phyloP scores from a whole-genome alignment of 2,888 invertebrate genomes.

The Eupithecia exiguata region DNA sequence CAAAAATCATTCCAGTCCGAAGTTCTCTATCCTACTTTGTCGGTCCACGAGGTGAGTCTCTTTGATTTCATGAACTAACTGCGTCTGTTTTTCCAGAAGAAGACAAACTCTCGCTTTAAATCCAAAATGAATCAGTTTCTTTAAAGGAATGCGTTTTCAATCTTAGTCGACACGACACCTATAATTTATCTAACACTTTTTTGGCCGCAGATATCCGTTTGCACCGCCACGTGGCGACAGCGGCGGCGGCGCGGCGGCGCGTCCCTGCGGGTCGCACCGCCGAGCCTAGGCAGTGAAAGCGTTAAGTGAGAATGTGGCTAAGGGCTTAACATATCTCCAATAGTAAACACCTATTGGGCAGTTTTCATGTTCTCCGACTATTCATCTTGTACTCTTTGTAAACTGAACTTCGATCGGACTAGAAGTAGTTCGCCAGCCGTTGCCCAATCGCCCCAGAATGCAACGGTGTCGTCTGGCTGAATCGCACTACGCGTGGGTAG shows the following conservation, averaged over 20 bases:
- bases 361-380: not conserved
- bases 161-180: not conserved
- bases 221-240: too few relatives aligned
- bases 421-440: slow-evolving; percentile 56
- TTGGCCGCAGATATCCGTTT: too few relatives aligned
- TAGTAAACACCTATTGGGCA: not conserved
- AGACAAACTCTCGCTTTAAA: not conserved
- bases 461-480: slow-evolving; percentile 60
- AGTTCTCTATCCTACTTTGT: not conserved
- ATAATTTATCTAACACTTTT: too few relatives aligned
- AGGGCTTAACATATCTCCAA: not conserved
- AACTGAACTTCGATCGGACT: slow-evolving; percentile 47
- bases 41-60: not conserved
- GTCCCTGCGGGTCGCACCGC: too few relatives aligned
- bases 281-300: too few relatives aligned
- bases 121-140: not conserved
- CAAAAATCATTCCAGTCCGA: not conserved
- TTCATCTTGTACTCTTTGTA: slow-evolving; percentile 18
- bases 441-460: slow-evolving; percentile 72
- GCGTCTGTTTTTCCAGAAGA: not conserved
- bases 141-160: not conserved
- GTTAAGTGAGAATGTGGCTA: not conserved
- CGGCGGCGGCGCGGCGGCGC: too few relatives aligned
- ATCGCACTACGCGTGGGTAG: slow-evolving; percentile 44
- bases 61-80: not conserved